Conservation (phyloP, 2,888 invertebrate species). For the Carabus problematicus region DNA sequence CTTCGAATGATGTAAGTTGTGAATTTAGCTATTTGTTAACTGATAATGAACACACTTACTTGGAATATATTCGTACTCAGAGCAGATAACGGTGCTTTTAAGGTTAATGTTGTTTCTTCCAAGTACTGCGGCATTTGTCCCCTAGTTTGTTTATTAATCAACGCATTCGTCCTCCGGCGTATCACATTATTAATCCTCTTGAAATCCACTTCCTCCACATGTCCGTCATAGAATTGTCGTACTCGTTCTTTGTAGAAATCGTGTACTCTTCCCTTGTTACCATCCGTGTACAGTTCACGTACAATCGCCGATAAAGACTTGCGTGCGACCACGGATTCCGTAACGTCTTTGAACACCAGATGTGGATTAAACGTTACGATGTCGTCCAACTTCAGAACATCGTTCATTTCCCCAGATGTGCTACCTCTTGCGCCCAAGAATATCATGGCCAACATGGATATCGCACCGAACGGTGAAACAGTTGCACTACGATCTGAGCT, state of each 20-base stretch:
- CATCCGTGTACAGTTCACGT: conserved; percentile 83
- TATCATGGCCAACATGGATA: conserved; percentile 88
- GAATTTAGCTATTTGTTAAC: too few relatives aligned
- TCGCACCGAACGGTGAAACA: conserved; percentile 83
- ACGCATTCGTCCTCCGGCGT: conserved; percentile 79
- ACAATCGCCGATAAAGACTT: conserved; percentile 80
- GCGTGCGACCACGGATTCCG: conserved; percentile 76
- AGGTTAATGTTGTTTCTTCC: conserved; percentile 73
- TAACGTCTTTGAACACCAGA: conserved; percentile 83
- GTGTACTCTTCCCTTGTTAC: conserved; percentile 78
- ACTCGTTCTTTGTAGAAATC: conserved; percentile 89
- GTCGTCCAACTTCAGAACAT: conserved; percentile 82
- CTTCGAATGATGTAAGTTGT: too few relatives aligned
- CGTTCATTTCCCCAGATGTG: conserved; percentile 91
- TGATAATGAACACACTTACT: conserved; percentile 58
- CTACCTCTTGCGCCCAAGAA: conserved; percentile 86
- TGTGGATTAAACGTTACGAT: conserved; percentile 92
- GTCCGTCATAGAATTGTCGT: conserved; percentile 85
- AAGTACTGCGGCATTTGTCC: conserved; percentile 80
- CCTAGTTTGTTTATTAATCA: conserved; percentile 80
- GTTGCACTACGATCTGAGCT: conserved; percentile 79
- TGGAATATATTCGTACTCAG: conserved; percentile 83
- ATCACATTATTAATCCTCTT: conserved; percentile 82
- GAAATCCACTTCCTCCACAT: conserved; percentile 85
- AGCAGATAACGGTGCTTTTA: conserved; percentile 80